Evolutionary conservation across 2,888 invertebrate species (phyloP).

Genomic region (Parasteatoda lunata): DNA sequence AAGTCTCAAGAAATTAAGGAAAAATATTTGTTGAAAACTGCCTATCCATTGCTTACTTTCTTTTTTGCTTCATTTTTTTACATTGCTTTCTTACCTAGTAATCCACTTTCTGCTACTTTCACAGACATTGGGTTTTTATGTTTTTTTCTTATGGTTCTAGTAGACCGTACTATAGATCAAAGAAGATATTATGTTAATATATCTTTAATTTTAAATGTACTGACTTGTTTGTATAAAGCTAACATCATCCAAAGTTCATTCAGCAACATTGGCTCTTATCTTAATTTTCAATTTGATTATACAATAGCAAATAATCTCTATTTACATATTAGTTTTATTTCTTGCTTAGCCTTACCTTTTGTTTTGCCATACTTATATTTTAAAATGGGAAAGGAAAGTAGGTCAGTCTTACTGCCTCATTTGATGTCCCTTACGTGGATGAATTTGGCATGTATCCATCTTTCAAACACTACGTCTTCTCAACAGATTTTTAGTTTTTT

Average conservation of each 20-base stretch:
- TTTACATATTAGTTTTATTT: conserved; percentile 52
- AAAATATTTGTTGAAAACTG: conserved; percentile 49
- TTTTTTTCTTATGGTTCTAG: conserved; percentile 52
- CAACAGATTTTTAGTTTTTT: conserved; percentile 26
- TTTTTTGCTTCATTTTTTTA: conserved; percentile 43
- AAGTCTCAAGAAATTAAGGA: conserved; percentile 39
- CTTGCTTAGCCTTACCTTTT: conserved; percentile 61
- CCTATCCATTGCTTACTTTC: conserved; percentile 31
- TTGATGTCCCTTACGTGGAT: conserved; percentile 60
- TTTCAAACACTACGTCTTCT: conserved; percentile 22
- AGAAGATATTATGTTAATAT: conserved; percentile 53
- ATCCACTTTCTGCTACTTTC: not conserved
- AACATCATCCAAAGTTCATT: conserved; percentile 38
- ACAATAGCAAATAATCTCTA: conserved; percentile 38
- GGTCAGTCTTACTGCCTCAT: conserved; percentile 58
- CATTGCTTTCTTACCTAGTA: conserved; percentile 30
- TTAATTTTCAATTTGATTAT: conserved; percentile 55
- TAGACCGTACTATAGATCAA: conserved; percentile 49
- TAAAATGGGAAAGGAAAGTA: conserved; percentile 50
- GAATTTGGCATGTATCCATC: conserved; percentile 63
- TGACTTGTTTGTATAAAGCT: conserved; percentile 47
- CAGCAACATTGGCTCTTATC: conserved; percentile 8
- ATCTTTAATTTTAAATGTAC: conserved; percentile 49
- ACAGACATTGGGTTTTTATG: conserved; percentile 44
- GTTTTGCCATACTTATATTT: conserved; percentile 62